Evolutionary conservation across 1,140 invertebrate species (phyloP).

Genomic region (Telenomus remus): DNA sequence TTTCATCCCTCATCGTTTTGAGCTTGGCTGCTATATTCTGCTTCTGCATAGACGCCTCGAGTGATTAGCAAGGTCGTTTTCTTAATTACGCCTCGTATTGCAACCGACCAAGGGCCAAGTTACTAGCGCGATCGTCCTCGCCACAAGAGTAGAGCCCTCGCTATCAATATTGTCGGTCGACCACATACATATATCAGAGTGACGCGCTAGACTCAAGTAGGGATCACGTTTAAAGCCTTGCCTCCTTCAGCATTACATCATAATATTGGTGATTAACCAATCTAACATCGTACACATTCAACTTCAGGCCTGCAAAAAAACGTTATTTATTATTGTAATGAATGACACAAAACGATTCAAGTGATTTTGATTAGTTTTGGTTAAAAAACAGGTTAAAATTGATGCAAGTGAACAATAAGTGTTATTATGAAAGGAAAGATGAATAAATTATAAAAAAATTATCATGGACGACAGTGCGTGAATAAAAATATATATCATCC

Average conservation of each 20-base stretch:
- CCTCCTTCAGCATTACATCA: conserved; percentile 5
- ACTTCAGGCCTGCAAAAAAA: no score
- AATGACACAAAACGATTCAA: no score
- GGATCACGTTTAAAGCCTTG: conserved; percentile 32
- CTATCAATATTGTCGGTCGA: conserved; percentile 3
- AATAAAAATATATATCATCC: no score
- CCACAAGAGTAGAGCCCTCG: conserved; percentile 23
- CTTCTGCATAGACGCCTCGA: conserved; percentile 38
- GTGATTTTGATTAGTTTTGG: no score
- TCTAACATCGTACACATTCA: no score
- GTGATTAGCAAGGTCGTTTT: conserved; percentile 64
- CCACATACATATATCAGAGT: conserved; percentile 26
- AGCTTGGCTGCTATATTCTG: conserved; percentile 35
- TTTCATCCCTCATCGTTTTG: conserved; percentile 42
- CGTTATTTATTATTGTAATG: background rate
- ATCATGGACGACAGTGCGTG: no score
- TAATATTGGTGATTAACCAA: no score
- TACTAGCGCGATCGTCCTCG: conserved; percentile 53
- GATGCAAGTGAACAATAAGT: no score
- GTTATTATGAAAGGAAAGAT: no score
- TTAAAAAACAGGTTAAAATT: no score
- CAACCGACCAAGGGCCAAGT: conserved; percentile 52
- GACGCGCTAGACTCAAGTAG: conserved; percentile 5
- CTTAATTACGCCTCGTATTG: conserved; percentile 57
- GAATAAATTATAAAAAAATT: no score